Conservation (phyloP, 2,888 invertebrate genomes). For the Beris chalybata region DNA sequence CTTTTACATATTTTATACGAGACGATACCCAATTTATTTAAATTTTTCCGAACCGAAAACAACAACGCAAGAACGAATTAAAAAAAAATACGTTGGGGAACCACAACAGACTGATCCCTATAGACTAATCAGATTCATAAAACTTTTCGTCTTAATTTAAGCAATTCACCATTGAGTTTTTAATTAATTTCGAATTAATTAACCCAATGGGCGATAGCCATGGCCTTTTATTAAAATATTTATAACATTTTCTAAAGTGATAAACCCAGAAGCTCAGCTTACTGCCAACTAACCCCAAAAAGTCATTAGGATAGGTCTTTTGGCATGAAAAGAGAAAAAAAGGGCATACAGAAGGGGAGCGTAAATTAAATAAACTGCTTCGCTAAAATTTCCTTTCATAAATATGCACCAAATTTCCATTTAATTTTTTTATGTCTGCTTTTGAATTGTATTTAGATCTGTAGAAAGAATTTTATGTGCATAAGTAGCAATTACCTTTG, state of each 20-base stretch:
- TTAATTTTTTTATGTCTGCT: no score
- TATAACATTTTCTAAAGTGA: slow-evolving; percentile 3
- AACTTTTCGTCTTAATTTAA: slow-evolving; percentile 25
- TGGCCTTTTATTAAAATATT: slow-evolving; percentile 27
- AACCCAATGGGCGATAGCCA: slow-evolving; percentile 27
- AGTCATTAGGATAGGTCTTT: no score
- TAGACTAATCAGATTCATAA: slow-evolving; percentile 28
- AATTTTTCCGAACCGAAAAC: not conserved
- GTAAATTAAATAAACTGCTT: no score
- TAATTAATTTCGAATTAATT: slow-evolving; percentile 32
- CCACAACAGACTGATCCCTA: slow-evolving; percentile 10
- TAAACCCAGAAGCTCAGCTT: no score
- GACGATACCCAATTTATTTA: not conserved
- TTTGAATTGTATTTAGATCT: no score
- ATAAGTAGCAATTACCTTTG: no score
- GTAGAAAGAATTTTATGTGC: no score
- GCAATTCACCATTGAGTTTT: slow-evolving; percentile 27
- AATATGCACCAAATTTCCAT: no score
- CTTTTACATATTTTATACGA: not conserved
- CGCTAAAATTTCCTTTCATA: no score
- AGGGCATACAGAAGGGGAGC: no score
- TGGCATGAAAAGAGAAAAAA: no score
- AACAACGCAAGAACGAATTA: not conserved
- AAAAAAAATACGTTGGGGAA: not conserved
- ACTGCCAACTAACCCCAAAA: no score